Evolutionary conservation across 1,140 invertebrate genomes (phyloP), one percentile per base, ranked within the genome.

Genomic region (Diorhabda elongata): DNA sequence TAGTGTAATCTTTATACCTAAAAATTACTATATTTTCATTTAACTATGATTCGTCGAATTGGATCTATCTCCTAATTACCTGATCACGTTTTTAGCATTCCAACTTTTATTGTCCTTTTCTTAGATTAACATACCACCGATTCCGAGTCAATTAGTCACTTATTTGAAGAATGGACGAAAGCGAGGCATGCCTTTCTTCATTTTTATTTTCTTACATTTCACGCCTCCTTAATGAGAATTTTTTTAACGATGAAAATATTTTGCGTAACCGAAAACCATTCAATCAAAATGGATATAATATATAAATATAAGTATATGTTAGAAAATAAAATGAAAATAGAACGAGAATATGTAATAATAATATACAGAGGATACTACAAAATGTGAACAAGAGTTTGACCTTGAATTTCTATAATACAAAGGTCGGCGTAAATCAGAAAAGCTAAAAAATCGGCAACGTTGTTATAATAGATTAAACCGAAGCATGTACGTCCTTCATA

Each of bases 41-140:
- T 52, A 52, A 52, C 47, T 52, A n/a, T 52, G n/a, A 52, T n/a
- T n/a, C 47, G 47, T 6, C 4, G 6, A 52, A 52, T 52, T 52
- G 47, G 47, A 8, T n/a, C 47, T 52, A 52, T 52, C 47, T 52
- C 47, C 47, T 52, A 52, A 52, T 52, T 52, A 52, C 47, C 47
- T 6, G 47, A 52, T 52, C 47, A 52, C 47, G 47, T 52, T 52
- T 52, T 52, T 52, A 52, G 6, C 47, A 52, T 52, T 52, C 47
- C 47, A 52, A 52, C 47, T 52, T 52, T 52, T 52, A 52, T 52
- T 52, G 47, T 52, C 47, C 47, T n/a, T 52, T 52, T 52, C 47
- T 52, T 52, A 52, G 47, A 52, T 52, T 52, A 52, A 52, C 47
- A 52, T 52, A 52, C 47, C 47, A 52, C 47, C 47, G 47, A 52